Evolutionary conservation across 2,113 vertebrate genomes (phyloP), one percentile per base, ranked within the genome.

Genomic region (Brachionichthys hirsutus): DNA sequence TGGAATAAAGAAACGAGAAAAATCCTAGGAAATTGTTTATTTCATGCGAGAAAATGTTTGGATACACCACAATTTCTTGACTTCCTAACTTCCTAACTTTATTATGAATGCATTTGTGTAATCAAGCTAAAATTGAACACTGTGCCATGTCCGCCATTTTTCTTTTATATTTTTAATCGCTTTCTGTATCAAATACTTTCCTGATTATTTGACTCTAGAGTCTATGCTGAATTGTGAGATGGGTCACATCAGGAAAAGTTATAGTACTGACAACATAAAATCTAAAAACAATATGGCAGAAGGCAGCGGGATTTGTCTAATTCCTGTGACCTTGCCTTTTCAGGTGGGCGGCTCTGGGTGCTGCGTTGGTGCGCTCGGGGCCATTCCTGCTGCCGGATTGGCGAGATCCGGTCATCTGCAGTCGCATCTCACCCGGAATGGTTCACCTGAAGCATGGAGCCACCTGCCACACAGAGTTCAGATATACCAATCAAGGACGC

Each of bases 261-360:
- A 16, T 53, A 51, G 48, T 17, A 15, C 51, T 73, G 74, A 84
- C 64, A 75, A 55, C 57, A 57, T 53, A 9, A 35, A 67, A 51
- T 74, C 74, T 52, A 66, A 73, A 77, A 74, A 61, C 17, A 80
- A 66, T 5, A 44, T 50, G 50, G 72, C 83, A 87, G 80, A 83
- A 75, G 78, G 71, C n/a, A 50, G 82, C 74, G 62, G 82, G 65
- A 77, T 77, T 30, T 3, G 24, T 30, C 24, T 17, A 11, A 54
- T 57, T 40, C 54, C 70, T 60, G 36, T 43, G 64, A 67, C 76
- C 64, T 30, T 30, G 24, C 24, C 24, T 30, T 70, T 66, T 75
- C 6, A 38, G 30, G 82, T 7, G 62, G 74, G 70, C 49, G 36
- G 64, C 69, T 78, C 52, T 62, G 54, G 66, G 44, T 19, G 41